Evolutionary conservation across 2,113 vertebrate species (phyloP).

Genomic region (Melozone crissalis): DNA sequence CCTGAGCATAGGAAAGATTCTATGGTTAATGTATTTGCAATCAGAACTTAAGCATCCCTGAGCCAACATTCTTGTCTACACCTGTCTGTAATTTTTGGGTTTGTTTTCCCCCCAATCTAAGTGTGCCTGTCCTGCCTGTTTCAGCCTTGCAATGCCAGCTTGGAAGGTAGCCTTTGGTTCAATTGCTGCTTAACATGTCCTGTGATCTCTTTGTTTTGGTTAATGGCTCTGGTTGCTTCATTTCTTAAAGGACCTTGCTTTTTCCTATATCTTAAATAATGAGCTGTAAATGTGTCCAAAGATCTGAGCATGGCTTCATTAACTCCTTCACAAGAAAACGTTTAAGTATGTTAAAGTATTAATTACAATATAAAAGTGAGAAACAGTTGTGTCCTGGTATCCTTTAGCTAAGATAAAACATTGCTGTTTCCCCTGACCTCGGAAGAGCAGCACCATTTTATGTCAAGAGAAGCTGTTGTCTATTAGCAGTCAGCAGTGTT

Average conservation of each 20-base stretch:
- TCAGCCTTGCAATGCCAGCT: not conserved
- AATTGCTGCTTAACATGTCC: not conserved
- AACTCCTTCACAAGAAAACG: not conserved
- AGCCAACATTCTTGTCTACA: not conserved
- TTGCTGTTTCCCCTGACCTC: not conserved
- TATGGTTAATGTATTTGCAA: not conserved
- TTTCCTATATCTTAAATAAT: not conserved
- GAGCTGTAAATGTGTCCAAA: not conserved
- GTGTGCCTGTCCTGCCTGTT: not conserved
- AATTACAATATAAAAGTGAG: not conserved
- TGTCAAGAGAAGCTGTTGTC: not conserved
- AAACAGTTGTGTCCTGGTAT: not conserved
- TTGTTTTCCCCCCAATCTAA: not conserved
- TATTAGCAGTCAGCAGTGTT: not conserved
- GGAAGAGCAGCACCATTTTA: not conserved
- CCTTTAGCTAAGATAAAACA: not conserved
- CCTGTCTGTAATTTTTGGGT: not conserved
- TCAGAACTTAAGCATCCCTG: not conserved
- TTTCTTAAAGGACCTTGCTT: not conserved
- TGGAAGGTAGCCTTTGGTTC: not conserved
- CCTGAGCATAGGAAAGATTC: not conserved
- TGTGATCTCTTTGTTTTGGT: not conserved
- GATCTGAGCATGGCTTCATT: not conserved
- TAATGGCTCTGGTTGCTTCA: not conserved
- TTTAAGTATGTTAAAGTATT: not conserved